A percentile compares a stretch with the other conserved stretches of the same genome.
Conservation (phyloP, 2,113 vertebrate species). For the Lipotes vexillifer region DNA sequence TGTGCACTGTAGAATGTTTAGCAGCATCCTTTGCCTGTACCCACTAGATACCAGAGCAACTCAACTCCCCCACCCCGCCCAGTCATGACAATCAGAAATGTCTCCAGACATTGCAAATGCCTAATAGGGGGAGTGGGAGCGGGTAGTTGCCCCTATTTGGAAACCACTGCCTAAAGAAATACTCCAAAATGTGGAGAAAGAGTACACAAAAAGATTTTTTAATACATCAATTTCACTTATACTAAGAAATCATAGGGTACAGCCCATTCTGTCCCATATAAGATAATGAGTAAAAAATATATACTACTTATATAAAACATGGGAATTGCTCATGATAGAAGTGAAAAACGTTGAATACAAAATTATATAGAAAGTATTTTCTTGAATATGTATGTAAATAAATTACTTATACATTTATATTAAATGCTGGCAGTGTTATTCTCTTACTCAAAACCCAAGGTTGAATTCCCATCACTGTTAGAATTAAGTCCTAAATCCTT, state of each 20-base stretch:
- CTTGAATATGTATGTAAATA: neutral
- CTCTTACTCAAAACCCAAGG: neutral
- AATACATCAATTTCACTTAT: neutral
- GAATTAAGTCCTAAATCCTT: neutral
- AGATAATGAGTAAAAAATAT: neutral
- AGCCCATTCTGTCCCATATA: neutral
- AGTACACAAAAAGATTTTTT: neutral
- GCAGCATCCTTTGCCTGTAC: neutral
- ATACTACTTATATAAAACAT: neutral
- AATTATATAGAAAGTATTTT: neutral
- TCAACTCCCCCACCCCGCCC: neutral
- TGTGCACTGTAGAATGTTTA: neutral
- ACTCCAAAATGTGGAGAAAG: neutral
- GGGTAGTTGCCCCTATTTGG: neutral
- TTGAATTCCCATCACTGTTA: neutral
- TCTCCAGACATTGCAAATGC: neutral
- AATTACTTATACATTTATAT: neutral
- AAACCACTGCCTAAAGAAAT: neutral
- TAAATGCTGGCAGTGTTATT: neutral
- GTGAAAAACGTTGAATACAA: neutral
- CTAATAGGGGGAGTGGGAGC: neutral
- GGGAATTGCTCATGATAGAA: neutral
- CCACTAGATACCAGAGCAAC: neutral
- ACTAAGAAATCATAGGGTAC: neutral
- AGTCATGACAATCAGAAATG: neutral